Conservation (phyloP, 2,113 vertebrate species). For the Muscicapa adusta region DNA sequence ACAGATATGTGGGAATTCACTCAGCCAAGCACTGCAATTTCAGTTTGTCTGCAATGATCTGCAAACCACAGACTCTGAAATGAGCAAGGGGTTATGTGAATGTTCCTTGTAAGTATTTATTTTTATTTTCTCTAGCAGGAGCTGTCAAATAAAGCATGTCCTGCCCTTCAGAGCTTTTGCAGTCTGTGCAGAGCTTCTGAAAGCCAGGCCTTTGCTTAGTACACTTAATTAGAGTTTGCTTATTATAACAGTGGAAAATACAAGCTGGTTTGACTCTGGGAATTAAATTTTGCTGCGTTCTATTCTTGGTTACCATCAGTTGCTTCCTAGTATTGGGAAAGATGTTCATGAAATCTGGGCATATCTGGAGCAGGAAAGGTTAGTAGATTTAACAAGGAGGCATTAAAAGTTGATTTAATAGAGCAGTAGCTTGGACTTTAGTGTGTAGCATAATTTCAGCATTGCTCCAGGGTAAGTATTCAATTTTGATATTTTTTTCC, state of each 20-base stretch:
- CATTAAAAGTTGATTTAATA: slow-evolving; percentile 49
- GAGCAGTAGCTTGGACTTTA: slow-evolving; percentile 15
- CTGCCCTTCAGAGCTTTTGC: slow-evolving; percentile 20
- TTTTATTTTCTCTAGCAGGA: slow-evolving; percentile 46
- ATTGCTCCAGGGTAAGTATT: slow-evolving; percentile 14
- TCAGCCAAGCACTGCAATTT: slow-evolving; percentile 9
- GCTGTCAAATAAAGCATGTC: slow-evolving; percentile 37
- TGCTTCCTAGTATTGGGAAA: slow-evolving; percentile 21
- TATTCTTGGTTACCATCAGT: slow-evolving; percentile 27
- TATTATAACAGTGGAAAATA: slow-evolving; percentile 29
- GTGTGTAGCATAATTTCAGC: background rate
- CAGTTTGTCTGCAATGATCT: slow-evolving; percentile 23
- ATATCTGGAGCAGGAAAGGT: background rate
- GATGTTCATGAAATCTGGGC: background rate
- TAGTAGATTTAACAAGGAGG: slow-evolving; percentile 14
- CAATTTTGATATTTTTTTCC: background rate
- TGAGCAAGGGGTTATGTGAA: slow-evolving; percentile 60
- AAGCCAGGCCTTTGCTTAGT: slow-evolving; percentile 12
- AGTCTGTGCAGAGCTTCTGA: slow-evolving; percentile 30
- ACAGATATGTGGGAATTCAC: slow-evolving; percentile 41
- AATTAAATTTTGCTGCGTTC: slow-evolving; percentile 40
- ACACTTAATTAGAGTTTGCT: slow-evolving; percentile 27
- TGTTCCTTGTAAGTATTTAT: slow-evolving; percentile 14
- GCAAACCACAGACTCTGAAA: slow-evolving; percentile 60
- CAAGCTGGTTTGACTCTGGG: slow-evolving; percentile 23